phyloP scores from a whole-genome alignment of 2,797 vertebrate species.

The Spea hammondii region DNA sequence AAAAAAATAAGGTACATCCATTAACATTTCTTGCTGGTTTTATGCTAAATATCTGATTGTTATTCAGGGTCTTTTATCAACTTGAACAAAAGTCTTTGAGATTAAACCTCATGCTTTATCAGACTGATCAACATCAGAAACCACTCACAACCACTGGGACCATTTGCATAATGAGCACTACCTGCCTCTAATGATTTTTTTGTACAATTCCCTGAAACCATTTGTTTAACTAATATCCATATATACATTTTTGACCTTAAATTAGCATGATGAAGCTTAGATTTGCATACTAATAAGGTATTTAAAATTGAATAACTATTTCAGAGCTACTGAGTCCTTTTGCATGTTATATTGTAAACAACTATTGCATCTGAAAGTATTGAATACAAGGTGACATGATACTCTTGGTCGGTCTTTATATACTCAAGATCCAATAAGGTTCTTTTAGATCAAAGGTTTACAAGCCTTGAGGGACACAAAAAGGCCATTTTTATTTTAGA shows the following conservation, averaged over 20 bases:
- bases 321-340: not conserved
- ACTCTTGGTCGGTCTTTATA: too few relatives aligned
- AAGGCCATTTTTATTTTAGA: too few relatives aligned
- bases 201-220: slow-evolving; percentile 1
- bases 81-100: slow-evolving; percentile 28
- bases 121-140: slow-evolving; percentile 15
- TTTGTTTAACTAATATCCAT: slow-evolving; percentile 8
- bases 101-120: slow-evolving; percentile 33
- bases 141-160: slow-evolving; percentile 14
- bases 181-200: slow-evolving; percentile 18
- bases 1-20: slow-evolving; percentile 2
- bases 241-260: slow-evolving; percentile 12
- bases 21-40: slow-evolving; percentile 20
- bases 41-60: slow-evolving; percentile 32
- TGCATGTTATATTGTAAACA: not conserved
- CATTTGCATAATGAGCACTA: slow-evolving; percentile 31
- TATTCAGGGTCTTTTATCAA: slow-evolving; percentile 36
- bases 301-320: not conserved
- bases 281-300: slow-evolving; percentile 14
- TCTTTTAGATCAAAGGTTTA: too few relatives aligned
- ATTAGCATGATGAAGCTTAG: not conserved
- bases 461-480: too few relatives aligned
- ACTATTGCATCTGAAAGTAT: too few relatives aligned
- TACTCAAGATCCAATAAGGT: too few relatives aligned
- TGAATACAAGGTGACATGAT: too few relatives aligned